phyloP scores from a whole-genome alignment of 2,888 invertebrate species.

The Amphipyra berbera region DNA sequence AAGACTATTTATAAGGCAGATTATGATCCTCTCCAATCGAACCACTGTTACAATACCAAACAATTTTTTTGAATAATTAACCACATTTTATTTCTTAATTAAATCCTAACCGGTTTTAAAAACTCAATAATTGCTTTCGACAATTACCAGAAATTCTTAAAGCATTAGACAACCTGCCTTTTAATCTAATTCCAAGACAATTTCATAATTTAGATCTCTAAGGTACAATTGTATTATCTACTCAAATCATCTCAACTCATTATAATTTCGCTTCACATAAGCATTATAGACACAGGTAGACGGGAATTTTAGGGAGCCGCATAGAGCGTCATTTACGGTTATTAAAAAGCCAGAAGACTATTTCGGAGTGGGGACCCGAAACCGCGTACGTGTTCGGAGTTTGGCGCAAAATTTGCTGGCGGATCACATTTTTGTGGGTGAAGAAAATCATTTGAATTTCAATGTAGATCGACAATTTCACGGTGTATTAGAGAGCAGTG shows the following conservation, averaged over 20 bases:
- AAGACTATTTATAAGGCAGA: no score
- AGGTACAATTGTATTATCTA: background rate
- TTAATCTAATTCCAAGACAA: background rate
- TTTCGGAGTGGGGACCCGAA: conserved; percentile 62
- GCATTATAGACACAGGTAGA: conserved; percentile 16
- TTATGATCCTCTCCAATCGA: no score
- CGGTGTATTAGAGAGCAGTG: conserved; percentile 19
- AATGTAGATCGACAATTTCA: conserved; percentile 46
- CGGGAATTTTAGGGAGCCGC: conserved; percentile 37
- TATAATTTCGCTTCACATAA: conserved; percentile 14
- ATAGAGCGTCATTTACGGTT: conserved; percentile 68
- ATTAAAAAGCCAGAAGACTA: conserved; percentile 73
- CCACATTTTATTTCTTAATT: no score
- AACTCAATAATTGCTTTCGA: no score
- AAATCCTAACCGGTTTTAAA: no score
- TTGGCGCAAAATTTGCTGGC: conserved; percentile 44
- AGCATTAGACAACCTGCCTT: no score
- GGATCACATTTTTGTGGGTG: conserved; percentile 36
- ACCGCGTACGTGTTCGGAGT: conserved; percentile 49
- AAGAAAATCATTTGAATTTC: conserved; percentile 39
- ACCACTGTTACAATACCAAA: no score
- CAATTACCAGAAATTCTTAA: no score
- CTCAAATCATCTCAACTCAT: conserved; percentile 23
- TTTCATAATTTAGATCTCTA: background rate
- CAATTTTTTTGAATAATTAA: no score